Conservation (phyloP, 2,797 vertebrate species). For the Acanthiza pusilla region DNA sequence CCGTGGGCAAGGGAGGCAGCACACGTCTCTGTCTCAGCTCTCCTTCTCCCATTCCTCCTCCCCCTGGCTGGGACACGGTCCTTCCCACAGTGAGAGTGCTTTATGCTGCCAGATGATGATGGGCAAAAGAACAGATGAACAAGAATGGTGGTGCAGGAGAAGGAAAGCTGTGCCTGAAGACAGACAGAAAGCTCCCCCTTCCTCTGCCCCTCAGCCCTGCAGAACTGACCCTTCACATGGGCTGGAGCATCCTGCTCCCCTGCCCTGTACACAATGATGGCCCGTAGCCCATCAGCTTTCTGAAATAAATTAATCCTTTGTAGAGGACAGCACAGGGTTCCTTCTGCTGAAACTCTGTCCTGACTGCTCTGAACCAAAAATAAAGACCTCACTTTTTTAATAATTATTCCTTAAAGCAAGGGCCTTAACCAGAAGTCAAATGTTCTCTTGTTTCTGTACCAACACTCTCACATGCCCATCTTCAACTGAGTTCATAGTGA, state of each 20-base stretch:
- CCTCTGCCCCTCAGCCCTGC: background rate
- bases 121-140: background rate
- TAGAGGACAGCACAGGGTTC: background rate
- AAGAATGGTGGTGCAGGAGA: background rate
- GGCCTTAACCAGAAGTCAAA: background rate
- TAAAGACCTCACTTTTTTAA: background rate
- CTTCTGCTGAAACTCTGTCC: background rate
- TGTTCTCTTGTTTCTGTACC: background rate
- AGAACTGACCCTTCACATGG: background rate
- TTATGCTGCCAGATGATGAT: background rate
- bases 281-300: background rate
- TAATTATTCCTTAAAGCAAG: background rate
- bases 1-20: background rate
- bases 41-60: background rate
- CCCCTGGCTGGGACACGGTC: background rate
- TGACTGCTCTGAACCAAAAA: background rate
- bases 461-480: background rate
- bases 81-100: background rate
- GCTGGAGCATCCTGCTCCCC: background rate
- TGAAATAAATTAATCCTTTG: background rate
- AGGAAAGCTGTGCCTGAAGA: background rate
- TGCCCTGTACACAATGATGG: background rate
- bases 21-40: background rate
- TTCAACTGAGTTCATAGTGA: background rate
- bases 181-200: background rate